phyloP scores from a whole-genome alignment of 1,140 invertebrate genomes.

The Drosophila pachea region DNA sequence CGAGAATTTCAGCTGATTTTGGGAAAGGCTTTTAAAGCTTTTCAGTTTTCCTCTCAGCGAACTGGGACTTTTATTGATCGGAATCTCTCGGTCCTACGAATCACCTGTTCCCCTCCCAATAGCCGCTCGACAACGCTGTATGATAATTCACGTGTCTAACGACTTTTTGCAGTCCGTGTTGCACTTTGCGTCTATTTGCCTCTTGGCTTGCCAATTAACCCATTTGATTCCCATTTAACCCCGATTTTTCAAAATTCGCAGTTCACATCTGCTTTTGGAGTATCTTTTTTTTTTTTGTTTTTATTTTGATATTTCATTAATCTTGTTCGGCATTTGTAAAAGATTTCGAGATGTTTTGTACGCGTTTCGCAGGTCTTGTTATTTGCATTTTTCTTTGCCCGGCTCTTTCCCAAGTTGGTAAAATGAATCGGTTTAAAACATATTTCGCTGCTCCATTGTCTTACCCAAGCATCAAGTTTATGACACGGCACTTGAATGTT shows the following conservation, averaged over 20 bases:
- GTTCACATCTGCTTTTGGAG: background rate
- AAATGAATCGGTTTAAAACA: conserved; percentile 50
- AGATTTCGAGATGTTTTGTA: conserved; percentile 39
- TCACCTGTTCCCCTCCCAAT: too few species aligned
- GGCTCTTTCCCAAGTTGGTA: conserved; percentile 38
- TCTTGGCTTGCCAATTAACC: conserved; percentile 46
- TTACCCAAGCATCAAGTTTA: conserved; percentile 70
- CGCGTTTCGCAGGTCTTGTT: conserved; percentile 24
- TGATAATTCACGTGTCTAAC: conserved; percentile 2
- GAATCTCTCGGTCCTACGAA: too few species aligned
- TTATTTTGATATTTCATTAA: conserved; percentile 12
- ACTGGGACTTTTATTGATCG: too few species aligned
- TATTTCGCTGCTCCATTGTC: conserved; percentile 45
- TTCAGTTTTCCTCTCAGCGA: too few species aligned
- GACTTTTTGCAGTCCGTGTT: conserved; percentile 1
- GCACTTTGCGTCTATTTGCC: conserved; percentile 27
- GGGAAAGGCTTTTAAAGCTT: too few species aligned
- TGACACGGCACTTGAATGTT: conserved; percentile 50
- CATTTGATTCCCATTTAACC: conserved; percentile 61
- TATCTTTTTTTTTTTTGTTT: background rate
- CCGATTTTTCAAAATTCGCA: conserved; percentile 41
- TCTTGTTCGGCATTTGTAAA: conserved; percentile 27
- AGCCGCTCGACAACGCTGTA: background rate
- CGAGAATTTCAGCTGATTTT: too few species aligned
- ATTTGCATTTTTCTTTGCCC: conserved; percentile 11